Base-by-base conservation (phyloP, 2,888 invertebrate genomes). In the Drosophila meridionalis region DNA sequence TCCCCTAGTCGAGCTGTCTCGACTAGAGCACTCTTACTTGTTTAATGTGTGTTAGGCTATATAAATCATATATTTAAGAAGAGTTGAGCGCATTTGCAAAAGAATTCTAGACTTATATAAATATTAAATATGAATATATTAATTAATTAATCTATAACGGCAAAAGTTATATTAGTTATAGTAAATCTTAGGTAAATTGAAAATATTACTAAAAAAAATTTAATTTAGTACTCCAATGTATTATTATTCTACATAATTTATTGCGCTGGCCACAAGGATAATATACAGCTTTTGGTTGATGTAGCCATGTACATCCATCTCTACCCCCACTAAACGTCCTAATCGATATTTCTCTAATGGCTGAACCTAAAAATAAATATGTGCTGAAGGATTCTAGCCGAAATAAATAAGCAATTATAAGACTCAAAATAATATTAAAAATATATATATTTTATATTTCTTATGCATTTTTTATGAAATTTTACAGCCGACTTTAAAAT, bases 281-380 rank as follows among this genome's bases (percentile, higher is more conserved):
- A n/a, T 9, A n/a, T 20, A 11, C 20, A n/a, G 28, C 9, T 9
- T n/a, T 20, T 20, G 20, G 20, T 34, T 34, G 20, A 9, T 8
- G 9, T 34, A n/a, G 9, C 1, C 3, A 20, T 20, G 20, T 20
- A 9, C 9, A 12, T 5, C 11, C 32, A 32, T 3, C 9, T 50
- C 50, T 20, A 34, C 34, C 50, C 20, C 20, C 11, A 50, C 50
- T 34, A 3, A 6, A 34, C n/a, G 6, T 3, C 20, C 28, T 14
- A 52, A 52, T 52, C 50, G 50, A 52, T 52, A 52, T 52, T 52
- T 52, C 3, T 34, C 20, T 52, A 52, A 52, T 52, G 50, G 50
- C 32, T 34, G 6, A 52, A 34, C 5, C 9, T 52, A 52, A 34
- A 52, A 52, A 52, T 34, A 52, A 50, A 32, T 32, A 9, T n/a